Evolutionary conservation across 64 coral and sea anemone species (phyloP), one percentile per base, ranked within the genome.

Genomic region (Trachythela sp.): DNA sequence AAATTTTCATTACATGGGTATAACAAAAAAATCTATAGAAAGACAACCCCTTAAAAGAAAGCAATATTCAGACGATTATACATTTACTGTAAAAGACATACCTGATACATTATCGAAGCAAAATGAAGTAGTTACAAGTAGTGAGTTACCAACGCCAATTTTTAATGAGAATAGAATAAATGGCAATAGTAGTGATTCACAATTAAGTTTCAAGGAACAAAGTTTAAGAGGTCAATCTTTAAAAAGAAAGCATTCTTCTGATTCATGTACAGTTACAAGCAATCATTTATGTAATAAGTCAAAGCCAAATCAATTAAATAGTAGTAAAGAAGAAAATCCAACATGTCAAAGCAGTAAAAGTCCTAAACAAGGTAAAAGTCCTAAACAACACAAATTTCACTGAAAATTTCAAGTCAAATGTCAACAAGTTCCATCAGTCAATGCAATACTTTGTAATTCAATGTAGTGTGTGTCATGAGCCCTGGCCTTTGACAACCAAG

Each of bases 281-380:
- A 31, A 68, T 31, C 59, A 68, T 68, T 68, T 68, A 68, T 68
- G 59, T 68, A 68, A 68, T 68, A 68, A 68, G 59, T 68, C 30
- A 68, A 68, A 68, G 59, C 30, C 20, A 22, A 68, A 68, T n/a
- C 59, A 68, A 68, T 68, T 68, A 68, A 68, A 31, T 68, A 68
- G 59, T 68, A 68, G 59, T 68, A 31, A 68, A 68, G 59, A 68
- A 68, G 59, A 68, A 68, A 68, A 68, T 68, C 59, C 42, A 45
- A 45, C 42, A 45, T 45, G 42, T 45, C 42, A 45, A 45, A 45
- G 42, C 42, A 45, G 42, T 11, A 45, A 45, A 45, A 45, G 42
- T 45, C 42, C 42, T 45, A 45, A 45, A 45, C 42, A 45, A 45
- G 42, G 42, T 45, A 45, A 45, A 45, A 68, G 59, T 68, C 6